Conservation (phyloP, 2,797 vertebrate species). For the Diglossa cyanea region DNA sequence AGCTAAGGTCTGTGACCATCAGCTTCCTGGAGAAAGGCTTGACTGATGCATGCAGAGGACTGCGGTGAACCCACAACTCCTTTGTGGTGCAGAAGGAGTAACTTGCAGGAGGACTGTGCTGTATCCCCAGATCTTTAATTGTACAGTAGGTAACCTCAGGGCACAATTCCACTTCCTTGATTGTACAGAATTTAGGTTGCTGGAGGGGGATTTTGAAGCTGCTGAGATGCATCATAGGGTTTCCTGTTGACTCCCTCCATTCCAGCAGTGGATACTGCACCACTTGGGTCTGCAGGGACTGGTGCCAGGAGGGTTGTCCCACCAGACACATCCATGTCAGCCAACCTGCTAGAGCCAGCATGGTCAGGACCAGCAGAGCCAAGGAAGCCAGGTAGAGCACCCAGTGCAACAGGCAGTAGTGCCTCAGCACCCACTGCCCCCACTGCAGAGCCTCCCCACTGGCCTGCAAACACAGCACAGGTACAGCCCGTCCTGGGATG, state of each 20-base stretch:
- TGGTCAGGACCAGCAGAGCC: neutral
- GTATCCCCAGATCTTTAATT: conserved; percentile 6
- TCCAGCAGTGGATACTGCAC: neutral
- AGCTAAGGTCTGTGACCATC: neutral
- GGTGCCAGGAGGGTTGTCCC: neutral
- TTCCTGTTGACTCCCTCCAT: neutral
- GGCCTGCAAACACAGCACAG: rapidly evolving
- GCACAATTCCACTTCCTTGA: conserved; percentile 40
- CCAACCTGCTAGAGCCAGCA: neutral
- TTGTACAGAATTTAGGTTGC: conserved; percentile 6
- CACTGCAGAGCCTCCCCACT: neutral
- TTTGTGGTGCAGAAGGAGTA: conserved; percentile 42
- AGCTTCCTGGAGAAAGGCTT: neutral
- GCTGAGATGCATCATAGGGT: neutral
- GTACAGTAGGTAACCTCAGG: conserved; percentile 52
- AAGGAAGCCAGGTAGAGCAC: neutral
- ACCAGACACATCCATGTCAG: conserved; percentile 10
- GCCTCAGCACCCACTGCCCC: neutral
- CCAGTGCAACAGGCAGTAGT: conserved; percentile 45
- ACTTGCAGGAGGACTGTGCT: neutral
- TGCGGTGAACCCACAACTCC: conserved; percentile 16
- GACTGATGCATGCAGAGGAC: neutral
- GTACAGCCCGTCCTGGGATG: rapidly evolving
- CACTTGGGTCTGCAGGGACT: neutral
- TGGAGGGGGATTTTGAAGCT: neutral